Base-by-base conservation (phyloP, 2,888 invertebrate species). In the Arrhopalites spinosus region DNA sequence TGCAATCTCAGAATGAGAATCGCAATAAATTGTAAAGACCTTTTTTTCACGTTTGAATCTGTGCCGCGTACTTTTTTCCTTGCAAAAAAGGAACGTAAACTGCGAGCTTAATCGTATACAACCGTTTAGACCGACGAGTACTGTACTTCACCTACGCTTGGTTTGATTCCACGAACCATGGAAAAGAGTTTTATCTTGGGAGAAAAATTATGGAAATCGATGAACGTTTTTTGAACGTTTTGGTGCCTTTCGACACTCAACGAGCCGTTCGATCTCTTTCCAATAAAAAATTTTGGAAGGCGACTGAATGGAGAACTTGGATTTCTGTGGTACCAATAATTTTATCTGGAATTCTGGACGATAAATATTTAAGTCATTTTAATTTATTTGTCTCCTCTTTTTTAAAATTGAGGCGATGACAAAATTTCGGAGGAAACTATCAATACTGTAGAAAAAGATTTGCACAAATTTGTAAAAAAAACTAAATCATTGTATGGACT, bases 401-500 rank as follows among this genome's bases (percentile, higher is more conserved):
- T 17, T 47, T n/a, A 7, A 2, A 13, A 2, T 47, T 47, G 15
- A 11, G 47, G 13, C 15, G 47, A n/a, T 13, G n/a, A n/a, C 2
- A 47, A 47, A 47, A 73, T 75, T 25, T 11, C 43, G 7, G 1
- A 2, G 2, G 30, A 30, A 59, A 30, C 17, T 7, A 17, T 43
- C 20, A 1, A 36, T n/a, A 1, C 2, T 20, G n/a, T 15, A 53
- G 59, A 71, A 36, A 29, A 36, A 30, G 25, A 56, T 59, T 59
- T 77, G 0, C 20, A 20, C 0, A 8, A 29, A 15, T 77, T 79
- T 74, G 73, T 74, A 11, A 15, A 29, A 45, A 13, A 53, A 13
- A 53, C 72, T 27, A 66, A 71, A 27, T 30, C 7, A 23, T 50
- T 78, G 1, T 80, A 80, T 59, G 78, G 79, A 1, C 1, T 17